Evolutionary conservation across 2,888 invertebrate genomes (phyloP).

Genomic region (Drosophila subquinaria): DNA sequence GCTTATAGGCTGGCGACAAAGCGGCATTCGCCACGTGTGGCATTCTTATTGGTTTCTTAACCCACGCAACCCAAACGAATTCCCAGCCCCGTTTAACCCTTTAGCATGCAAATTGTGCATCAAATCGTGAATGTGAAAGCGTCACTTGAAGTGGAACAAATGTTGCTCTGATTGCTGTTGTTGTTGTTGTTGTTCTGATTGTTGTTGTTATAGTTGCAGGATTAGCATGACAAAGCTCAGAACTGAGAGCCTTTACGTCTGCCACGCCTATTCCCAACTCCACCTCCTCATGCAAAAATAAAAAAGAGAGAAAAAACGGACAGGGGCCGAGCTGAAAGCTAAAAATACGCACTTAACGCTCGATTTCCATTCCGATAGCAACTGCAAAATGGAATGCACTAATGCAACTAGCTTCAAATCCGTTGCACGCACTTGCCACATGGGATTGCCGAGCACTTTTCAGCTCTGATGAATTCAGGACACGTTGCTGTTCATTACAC

Average conservation of each 20-base stretch:
- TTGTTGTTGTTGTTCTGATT: background rate
- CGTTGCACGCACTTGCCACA: conserved; percentile 45
- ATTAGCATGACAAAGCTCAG: conserved; percentile 13
- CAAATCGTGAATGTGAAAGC: conserved; percentile 5
- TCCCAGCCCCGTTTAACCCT: background rate
- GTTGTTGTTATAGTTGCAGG: conserved; percentile 1
- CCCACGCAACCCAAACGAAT: background rate
- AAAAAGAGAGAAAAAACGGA: background rate
- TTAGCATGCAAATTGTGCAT: conserved; percentile 32
- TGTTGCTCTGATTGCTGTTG: conserved; percentile 1
- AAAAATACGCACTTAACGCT: conserved; percentile 19
- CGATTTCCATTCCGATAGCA: conserved; percentile 6
- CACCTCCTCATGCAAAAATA: background rate
- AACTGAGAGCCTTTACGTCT: background rate
- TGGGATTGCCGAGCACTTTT: conserved; percentile 8
- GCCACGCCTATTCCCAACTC: background rate
- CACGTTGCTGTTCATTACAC: conserved; percentile 11
- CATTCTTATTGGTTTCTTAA: too few relatives aligned
- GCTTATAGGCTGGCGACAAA: too few relatives aligned
- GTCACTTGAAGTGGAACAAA: conserved; percentile 13
- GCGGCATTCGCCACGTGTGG: too few relatives aligned
- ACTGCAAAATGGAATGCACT: background rate
- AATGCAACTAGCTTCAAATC: background rate
- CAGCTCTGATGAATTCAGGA: conserved; percentile 27
- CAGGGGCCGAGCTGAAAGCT: background rate